Evolutionary conservation across 2,888 invertebrate species (phyloP).

Genomic region (Oscheius myriophilus): DNA sequence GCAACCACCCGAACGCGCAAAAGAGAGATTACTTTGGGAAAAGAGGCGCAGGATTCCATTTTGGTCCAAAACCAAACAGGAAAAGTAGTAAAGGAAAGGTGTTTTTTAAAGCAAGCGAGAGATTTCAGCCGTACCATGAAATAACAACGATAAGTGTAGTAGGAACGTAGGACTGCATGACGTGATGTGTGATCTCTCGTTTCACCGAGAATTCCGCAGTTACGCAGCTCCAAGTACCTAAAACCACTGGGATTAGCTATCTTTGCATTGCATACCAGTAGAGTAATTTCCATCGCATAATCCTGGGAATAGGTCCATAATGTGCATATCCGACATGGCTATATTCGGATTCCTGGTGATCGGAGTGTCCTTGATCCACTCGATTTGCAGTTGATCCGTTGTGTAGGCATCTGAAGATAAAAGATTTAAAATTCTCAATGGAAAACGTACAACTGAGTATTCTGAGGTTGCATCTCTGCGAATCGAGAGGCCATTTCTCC

Average conservation of each 20-base stretch:
- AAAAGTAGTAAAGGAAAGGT: too few relatives aligned
- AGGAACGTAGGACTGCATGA: slow-evolving; percentile 76
- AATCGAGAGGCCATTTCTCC: slow-evolving; percentile 69
- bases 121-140: slow-evolving; percentile 42
- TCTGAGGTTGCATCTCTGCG: slow-evolving; percentile 66
- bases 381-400: slow-evolving; percentile 64
- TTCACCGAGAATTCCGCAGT: slow-evolving; percentile 75
- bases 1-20: too few relatives aligned
- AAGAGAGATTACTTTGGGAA: too few relatives aligned
- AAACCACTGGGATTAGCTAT: not conserved
- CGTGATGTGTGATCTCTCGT: slow-evolving; percentile 75
- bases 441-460: slow-evolving; percentile 68
- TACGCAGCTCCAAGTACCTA: slow-evolving; percentile 74
- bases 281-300: slow-evolving; percentile 68
- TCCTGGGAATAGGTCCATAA: slow-evolving; percentile 63
- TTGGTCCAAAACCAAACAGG: too few relatives aligned
- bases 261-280: slow-evolving; percentile 48
- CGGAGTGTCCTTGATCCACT: slow-evolving; percentile 62
- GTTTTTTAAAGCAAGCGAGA: too few relatives aligned
- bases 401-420: slow-evolving; percentile 68
- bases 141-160: slow-evolving; percentile 72
- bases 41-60: too few relatives aligned
- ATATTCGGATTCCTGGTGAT: slow-evolving; percentile 69
- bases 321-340: slow-evolving; percentile 70
- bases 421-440: not conserved